Conservation (phyloP, 2,888 invertebrate genomes). For the Diloba caeruleocephala region DNA sequence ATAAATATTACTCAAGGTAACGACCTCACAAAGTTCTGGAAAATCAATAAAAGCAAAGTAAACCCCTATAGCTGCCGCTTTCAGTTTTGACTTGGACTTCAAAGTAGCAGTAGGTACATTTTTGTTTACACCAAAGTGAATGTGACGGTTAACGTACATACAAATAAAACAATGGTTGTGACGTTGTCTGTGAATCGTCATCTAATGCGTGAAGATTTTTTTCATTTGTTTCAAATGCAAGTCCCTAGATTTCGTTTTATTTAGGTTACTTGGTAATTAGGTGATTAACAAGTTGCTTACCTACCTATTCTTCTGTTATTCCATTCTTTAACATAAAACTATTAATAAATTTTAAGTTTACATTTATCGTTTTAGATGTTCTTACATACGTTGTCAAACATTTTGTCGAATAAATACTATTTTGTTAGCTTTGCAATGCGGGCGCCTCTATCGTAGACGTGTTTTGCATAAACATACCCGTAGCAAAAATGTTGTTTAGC, state of each 20-base stretch:
- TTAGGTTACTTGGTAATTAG: too few species aligned
- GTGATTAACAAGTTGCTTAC: too few species aligned
- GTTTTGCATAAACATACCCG: conserved; percentile 58
- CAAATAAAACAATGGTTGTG: conserved; percentile 29
- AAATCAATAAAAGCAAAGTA: conserved; percentile 46
- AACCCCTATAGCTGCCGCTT: conserved; percentile 45
- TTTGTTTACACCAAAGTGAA: conserved; percentile 33
- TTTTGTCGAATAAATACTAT: conserved; percentile 52
- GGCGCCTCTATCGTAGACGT: conserved; percentile 37
- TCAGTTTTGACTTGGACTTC: conserved; percentile 37
- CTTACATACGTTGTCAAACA: conserved; percentile 18
- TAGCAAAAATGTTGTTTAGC: conserved; percentile 34
- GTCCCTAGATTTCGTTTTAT: too few species aligned
- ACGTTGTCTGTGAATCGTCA: conserved; percentile 7
- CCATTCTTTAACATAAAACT: too few species aligned
- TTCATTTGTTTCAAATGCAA: too few species aligned
- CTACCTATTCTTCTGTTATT: too few species aligned
- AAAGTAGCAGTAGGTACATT: conserved; percentile 36
- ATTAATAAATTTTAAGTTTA: too few species aligned
- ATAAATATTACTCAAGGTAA: conserved; percentile 28
- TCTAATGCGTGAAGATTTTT: conserved; percentile 7
- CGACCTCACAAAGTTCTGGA: conserved; percentile 21
- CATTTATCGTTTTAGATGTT: too few species aligned
- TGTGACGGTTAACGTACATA: conserved; percentile 20
- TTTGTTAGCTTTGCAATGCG: conserved; percentile 42